Percentiles rank a stretch among this genome's conserved stretches.
Conservation (phyloP, 2,888 invertebrate genomes). For the Erannis defoliaria region DNA sequence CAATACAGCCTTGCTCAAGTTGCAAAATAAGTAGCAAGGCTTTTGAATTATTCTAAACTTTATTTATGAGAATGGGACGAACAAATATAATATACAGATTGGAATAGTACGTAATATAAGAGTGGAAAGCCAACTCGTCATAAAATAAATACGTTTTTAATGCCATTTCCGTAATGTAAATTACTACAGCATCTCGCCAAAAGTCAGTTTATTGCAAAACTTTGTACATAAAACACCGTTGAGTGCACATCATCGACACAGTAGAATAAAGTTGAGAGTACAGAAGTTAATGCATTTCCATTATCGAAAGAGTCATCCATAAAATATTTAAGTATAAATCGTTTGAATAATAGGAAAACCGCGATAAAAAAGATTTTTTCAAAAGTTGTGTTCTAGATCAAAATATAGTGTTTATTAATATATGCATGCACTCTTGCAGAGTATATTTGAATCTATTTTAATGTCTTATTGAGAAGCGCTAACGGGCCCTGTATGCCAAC, state of each 20-base stretch:
- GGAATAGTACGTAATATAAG: neutral
- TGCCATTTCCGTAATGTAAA: constrained; percentile 38
- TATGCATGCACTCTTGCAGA: no score
- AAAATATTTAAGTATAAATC: no score
- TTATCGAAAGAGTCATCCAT: no score
- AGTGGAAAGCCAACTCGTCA: constrained; percentile 2
- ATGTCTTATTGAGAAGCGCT: no score
- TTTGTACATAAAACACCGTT: constrained; percentile 51
- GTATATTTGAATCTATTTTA: no score
- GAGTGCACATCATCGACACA: constrained; percentile 49
- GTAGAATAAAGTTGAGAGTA: constrained; percentile 20
- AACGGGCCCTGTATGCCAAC: no score
- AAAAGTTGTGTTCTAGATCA: no score
- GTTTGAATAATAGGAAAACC: no score
- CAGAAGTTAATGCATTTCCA: constrained; percentile 3
- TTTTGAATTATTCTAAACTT: neutral
- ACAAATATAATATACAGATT: no score
- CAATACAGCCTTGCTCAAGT: constrained; percentile 49
- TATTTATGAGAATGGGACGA: no score
- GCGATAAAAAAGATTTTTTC: no score
- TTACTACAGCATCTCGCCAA: constrained; percentile 44
- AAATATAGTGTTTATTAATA: no score
- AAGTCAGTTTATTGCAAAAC: constrained; percentile 48
- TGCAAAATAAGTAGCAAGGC: constrained; percentile 12
- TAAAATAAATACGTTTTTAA: constrained; percentile 33